phyloP scores from a whole-genome alignment of 2,888 invertebrate genomes.

The Aproaerema taeniolella region DNA sequence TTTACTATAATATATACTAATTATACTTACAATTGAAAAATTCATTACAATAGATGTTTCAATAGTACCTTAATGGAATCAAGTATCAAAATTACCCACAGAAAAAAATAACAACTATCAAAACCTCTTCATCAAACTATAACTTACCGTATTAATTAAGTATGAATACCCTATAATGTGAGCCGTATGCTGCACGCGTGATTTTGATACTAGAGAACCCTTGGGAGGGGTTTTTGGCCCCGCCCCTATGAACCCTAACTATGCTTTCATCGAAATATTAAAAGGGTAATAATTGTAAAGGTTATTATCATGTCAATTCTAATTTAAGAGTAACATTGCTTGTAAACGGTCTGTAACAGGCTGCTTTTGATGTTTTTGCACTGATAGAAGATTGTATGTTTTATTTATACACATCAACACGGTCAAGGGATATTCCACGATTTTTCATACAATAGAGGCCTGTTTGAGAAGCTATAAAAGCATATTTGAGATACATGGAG shows the following conservation, averaged over 20 bases:
- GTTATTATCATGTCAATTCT: constrained; percentile 70
- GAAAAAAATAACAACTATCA: no score
- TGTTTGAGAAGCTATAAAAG: no score
- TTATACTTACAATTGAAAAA: no score
- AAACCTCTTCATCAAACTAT: constrained; percentile 30
- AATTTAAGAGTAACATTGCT: constrained; percentile 49
- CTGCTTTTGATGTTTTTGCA: background rate
- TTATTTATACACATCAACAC: no score
- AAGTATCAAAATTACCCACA: no score
- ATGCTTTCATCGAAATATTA: constrained; percentile 48
- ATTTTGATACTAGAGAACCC: constrained; percentile 43
- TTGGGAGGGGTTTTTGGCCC: constrained; percentile 48
- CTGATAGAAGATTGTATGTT: no score
- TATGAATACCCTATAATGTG: constrained; percentile 71
- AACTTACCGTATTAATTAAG: constrained; percentile 63
- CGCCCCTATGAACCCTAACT: constrained; percentile 44
- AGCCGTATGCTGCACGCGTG: constrained; percentile 64
- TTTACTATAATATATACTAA: no score
- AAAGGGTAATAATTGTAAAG: constrained; percentile 59
- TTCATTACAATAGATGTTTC: no score
- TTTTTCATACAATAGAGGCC: no score
- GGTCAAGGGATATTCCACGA: no score
- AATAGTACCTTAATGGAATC: no score
- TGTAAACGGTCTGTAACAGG: constrained; percentile 49
- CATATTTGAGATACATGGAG: no score